Evolutionary conservation across 1,140 invertebrate species (phyloP), one percentile per base, ranked within the genome.

Genomic region (Rhopalosiphum padi): DNA sequence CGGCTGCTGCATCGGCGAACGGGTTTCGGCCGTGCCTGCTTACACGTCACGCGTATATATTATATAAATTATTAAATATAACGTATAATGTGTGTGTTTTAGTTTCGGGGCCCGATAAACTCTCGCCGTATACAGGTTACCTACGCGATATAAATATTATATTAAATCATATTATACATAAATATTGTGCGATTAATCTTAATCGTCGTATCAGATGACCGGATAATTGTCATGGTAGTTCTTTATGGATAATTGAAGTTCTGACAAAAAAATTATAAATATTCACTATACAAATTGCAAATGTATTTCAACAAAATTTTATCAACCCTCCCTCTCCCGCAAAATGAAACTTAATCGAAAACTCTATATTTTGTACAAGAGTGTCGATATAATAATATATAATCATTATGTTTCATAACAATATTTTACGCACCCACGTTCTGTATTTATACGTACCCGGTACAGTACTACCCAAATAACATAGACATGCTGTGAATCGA

Each of bases 31-130:
- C 60, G 30, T 77, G 5, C 30, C 60, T n/a, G 60, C 60, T n/a
- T 77, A n/a, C 15, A 77, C 30, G 30, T 77, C 60, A 77, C n/a
- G 15, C 15, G n/a, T n/a, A 60, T 51, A 15, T 77, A 77, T 77
- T 77, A 77, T 77, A 77, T 77, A n/a, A 77, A n/a, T 77, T 77
- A 77, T 77, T 77, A 77, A 77, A 77, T 77, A 77, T 77, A 77
- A 77, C 60, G 15, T n/a, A n/a, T n/a, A n/a, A 0, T n/a, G 1
- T 77, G 5, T 77, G 30, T n/a, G 11, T n/a, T 77, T 68, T 68
- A 18, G 60, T 77, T 77, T 77, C n/a, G 11, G 60, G 30, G 4
- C 2, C 60, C 60, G 60, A 77, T 77, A 77, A 77, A 77, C 60
- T 77, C 60, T 77, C 15, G 15, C 30, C 15, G 1, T 68, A 0